A percentile compares a stretch with the other conserved stretches of the same genome.
phyloP scores from a whole-genome alignment of 2,113 vertebrate genomes.

The Anseranas semipalmata region DNA sequence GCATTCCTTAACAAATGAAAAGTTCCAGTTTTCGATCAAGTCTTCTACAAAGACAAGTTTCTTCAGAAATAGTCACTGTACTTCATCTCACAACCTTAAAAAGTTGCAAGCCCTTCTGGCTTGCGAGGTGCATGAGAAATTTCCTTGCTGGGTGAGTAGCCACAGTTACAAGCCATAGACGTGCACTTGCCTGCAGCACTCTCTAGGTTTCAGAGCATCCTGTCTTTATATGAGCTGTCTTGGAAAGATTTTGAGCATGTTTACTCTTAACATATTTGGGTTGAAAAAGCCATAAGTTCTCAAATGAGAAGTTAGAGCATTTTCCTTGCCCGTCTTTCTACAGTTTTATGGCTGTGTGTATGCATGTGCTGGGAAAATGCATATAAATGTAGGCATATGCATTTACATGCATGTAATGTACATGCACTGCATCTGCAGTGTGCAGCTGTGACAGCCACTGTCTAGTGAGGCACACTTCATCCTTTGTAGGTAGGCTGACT shows the following conservation, averaged over 20 bases:
- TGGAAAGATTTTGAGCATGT: not conserved
- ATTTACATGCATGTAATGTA: not conserved
- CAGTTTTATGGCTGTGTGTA: not conserved
- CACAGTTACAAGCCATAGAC: not conserved
- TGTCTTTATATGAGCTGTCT: not conserved
- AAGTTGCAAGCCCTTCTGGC: not conserved
- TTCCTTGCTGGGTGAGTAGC: not conserved
- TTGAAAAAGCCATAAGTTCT: not conserved
- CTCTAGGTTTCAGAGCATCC: not conserved
- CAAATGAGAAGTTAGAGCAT: not conserved
- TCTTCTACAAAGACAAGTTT: not conserved
- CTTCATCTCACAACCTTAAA: not conserved
- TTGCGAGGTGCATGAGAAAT: not conserved
- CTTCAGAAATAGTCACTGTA: not conserved
- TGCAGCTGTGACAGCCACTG: not conserved
- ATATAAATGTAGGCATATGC: not conserved
- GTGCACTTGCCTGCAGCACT: not conserved
- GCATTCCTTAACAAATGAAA: not conserved
- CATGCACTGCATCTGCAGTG: not conserved
- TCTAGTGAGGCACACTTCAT: not conserved
- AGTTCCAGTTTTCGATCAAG: not conserved
- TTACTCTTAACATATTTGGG: not conserved
- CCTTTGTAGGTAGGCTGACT: not conserved
- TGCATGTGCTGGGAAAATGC: not conserved
- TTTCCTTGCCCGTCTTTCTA: not conserved